Conservation (phyloP, 1,140 invertebrate genomes). For the Drosophila baimaii region DNA sequence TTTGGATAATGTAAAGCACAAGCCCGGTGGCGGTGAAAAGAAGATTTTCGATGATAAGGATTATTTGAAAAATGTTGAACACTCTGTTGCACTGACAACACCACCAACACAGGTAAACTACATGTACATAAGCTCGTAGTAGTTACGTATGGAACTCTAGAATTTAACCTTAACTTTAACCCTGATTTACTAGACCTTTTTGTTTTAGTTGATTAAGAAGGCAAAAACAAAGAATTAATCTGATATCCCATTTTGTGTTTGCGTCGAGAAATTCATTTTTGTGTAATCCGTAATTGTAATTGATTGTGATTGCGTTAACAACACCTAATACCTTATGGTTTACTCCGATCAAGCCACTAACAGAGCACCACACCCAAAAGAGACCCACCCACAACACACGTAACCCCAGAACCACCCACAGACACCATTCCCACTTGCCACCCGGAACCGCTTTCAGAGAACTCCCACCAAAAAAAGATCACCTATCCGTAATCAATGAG, state of each 20-base stretch:
- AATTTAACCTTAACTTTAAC: conserved; percentile 35
- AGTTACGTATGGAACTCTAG: conserved; percentile 28
- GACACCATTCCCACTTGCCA: conserved; percentile 20
- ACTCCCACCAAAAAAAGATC: conserved; percentile 35
- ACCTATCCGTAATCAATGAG: conserved; percentile 25
- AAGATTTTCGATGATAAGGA: conserved; percentile 97
- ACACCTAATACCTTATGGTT: conserved; percentile 48
- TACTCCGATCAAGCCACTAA: conserved; percentile 42
- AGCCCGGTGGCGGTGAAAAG: conserved; percentile 95
- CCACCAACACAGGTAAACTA: conserved; percentile 84
- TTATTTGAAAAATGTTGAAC: conserved; percentile 90
- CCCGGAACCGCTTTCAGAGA: conserved; percentile 46
- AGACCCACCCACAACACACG: conserved; percentile 14
- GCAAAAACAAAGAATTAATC: conserved; percentile 11
- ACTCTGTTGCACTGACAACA: conserved; percentile 84
- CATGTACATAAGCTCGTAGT: conserved; percentile 59
- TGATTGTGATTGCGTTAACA: conserved; percentile 46
- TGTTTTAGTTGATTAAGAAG: conserved; percentile 49
- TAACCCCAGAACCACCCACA: conserved; percentile 21
- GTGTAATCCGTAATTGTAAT: conserved; percentile 63
- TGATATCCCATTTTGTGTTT: conserved; percentile 77
- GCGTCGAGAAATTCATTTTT: conserved; percentile 80
- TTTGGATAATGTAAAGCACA: conserved; percentile 96
- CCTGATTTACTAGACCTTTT: conserved; percentile 50
- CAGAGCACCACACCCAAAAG: conserved; percentile 52